Conservation (phyloP, 2,113 vertebrate species). For the Hirundichthys speculiger region DNA sequence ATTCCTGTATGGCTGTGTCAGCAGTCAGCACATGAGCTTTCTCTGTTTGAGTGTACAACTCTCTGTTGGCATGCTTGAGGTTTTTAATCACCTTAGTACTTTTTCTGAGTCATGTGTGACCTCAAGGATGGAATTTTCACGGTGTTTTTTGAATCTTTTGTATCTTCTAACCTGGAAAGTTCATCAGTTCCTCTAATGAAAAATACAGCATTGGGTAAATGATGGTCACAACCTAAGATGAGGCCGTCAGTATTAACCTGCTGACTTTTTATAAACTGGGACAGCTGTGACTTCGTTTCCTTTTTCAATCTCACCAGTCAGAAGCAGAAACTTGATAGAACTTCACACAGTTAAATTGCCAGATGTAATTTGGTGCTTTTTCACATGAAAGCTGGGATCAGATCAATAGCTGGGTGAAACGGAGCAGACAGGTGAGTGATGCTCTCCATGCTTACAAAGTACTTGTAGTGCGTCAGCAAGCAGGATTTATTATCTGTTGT, state of each 20-base stretch:
- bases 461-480: conserved; percentile 65
- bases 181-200: conserved; percentile 20
- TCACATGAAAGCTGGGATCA: conserved; percentile 41
- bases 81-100: neutral
- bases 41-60: neutral
- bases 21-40: conserved; percentile 27
- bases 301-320: conserved; percentile 43
- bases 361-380: conserved; percentile 66
- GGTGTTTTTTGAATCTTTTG: conserved; percentile 30
- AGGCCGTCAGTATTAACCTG: conserved; percentile 50
- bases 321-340: conserved; percentile 43
- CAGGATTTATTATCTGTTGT: conserved; percentile 67
- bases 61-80: neutral
- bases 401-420: conserved; percentile 67
- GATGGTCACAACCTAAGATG: conserved; percentile 21
- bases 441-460: conserved; percentile 52
- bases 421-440: conserved; percentile 66
- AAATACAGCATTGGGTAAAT: conserved; percentile 31
- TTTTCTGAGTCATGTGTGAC: neutral
- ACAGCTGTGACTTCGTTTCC: conserved; percentile 54
- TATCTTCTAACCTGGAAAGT: no score
- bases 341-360: conserved; percentile 56
- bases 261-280: conserved; percentile 53
- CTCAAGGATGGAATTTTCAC: no score
- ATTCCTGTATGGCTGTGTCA: conserved; percentile 17